Evolutionary conservation across 2,888 invertebrate genomes (phyloP).

Genomic region (Mechanitis mazaeus): DNA sequence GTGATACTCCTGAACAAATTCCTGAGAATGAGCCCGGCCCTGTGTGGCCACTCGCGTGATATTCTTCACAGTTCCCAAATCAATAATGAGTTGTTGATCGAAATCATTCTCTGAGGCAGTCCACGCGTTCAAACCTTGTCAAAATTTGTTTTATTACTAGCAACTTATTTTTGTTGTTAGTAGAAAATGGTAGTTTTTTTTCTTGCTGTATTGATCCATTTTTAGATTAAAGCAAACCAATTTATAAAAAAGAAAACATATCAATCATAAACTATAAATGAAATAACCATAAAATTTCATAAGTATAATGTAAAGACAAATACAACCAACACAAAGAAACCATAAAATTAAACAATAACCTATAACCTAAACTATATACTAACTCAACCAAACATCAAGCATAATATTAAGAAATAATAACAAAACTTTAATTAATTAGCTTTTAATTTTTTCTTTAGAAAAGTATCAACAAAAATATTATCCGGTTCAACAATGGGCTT

Average conservation of each 20-base stretch:
- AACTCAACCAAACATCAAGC: neutral
- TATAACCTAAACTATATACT: too few species aligned
- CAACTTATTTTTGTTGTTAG: constrained; percentile 2
- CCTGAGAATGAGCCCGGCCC: constrained; percentile 91
- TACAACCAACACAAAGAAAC: too few species aligned
- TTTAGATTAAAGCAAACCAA: constrained; percentile 9
- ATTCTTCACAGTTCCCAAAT: constrained; percentile 91
- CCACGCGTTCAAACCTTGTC: constrained; percentile 92
- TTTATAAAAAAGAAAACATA: constrained; percentile 25
- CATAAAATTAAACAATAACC: too few species aligned
- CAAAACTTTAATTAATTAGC: constrained; percentile 31
- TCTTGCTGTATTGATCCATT: constrained; percentile 7
- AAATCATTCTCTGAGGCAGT: constrained; percentile 93
- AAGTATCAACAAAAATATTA: constrained; percentile 70
- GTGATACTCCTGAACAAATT: constrained; percentile 95
- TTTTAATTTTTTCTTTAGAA: constrained; percentile 75
- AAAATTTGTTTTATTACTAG: constrained; percentile 23
- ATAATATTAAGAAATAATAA: neutral
- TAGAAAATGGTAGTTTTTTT: neutral
- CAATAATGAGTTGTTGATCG: constrained; percentile 92
- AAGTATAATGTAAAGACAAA: too few species aligned
- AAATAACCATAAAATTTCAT: too few species aligned
- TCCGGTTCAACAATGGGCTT: constrained; percentile 67
- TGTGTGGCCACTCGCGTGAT: constrained; percentile 92
- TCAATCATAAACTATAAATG: constrained; percentile 16